phyloP scores from a whole-genome alignment of 2,113 vertebrate species.

The Ptyas mucosa region DNA sequence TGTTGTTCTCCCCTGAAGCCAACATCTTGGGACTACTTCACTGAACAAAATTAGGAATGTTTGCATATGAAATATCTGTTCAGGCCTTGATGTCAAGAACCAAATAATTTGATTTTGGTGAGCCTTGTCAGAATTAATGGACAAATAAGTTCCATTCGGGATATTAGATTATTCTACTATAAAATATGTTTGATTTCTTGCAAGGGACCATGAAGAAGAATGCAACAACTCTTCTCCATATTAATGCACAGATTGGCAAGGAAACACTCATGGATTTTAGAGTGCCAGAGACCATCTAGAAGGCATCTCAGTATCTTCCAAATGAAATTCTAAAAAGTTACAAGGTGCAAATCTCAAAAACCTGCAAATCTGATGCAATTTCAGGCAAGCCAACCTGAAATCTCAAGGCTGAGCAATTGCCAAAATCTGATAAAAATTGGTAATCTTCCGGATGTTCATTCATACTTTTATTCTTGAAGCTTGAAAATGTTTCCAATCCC shows the following conservation, averaged over 20 bases:
- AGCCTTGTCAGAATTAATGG: not conserved
- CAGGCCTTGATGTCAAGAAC: not conserved
- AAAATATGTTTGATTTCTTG: not conserved
- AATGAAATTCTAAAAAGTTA: not conserved
- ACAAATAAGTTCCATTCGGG: not conserved
- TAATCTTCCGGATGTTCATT: not conserved
- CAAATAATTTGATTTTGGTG: not conserved
- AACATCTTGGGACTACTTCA: not conserved
- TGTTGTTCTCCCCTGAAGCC: not conserved
- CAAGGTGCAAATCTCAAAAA: not conserved
- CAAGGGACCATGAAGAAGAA: not conserved
- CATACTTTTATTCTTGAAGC: not conserved
- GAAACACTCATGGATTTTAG: not conserved
- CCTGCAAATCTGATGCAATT: not conserved
- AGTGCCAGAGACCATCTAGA: not conserved
- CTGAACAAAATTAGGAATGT: not conserved
- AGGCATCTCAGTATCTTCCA: not conserved
- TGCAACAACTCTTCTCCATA: not conserved
- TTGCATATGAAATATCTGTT: not conserved
- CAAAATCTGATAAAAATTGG: not conserved
- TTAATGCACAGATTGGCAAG: not conserved
- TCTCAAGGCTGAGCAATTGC: not conserved
- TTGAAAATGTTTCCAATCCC: not conserved
- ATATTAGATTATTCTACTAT: not conserved
- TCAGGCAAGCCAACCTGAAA: not conserved